Evolutionary conservation across 2,113 vertebrate species (phyloP).

Genomic region (Xerus inauris): DNA sequence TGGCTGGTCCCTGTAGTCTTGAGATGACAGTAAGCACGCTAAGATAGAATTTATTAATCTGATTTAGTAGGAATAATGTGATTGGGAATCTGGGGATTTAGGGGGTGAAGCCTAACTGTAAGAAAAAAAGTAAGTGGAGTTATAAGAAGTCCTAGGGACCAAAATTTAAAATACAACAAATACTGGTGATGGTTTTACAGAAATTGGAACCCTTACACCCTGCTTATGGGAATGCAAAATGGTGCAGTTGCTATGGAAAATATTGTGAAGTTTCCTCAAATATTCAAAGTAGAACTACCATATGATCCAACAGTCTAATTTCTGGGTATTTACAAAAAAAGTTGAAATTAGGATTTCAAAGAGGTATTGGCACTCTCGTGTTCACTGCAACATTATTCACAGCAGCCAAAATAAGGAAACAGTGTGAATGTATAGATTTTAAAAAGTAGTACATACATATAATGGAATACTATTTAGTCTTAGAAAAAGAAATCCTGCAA

Average conservation of each 20-base stretch:
- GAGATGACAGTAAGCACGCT: not conserved
- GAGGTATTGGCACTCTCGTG: not conserved
- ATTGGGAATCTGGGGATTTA: not conserved
- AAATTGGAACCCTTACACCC: not conserved
- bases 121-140: not conserved
- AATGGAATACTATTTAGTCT: not conserved
- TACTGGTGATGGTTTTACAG: not conserved
- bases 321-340: not conserved
- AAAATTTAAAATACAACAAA: not conserved
- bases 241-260: not conserved
- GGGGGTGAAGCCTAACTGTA: not conserved
- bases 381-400: not conserved
- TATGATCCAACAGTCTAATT: not conserved
- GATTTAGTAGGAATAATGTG: not conserved
- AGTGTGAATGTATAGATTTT: not conserved
- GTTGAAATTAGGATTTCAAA: not conserved
- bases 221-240: not conserved
- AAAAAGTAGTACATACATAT: not conserved
- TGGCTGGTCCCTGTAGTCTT: not conserved
- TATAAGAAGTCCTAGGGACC: not conserved
- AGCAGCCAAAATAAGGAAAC: not conserved
- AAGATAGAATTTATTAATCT: not conserved
- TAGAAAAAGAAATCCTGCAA: not conserved
- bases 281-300: not conserved
- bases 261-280: not conserved